Percentiles rank a stretch among this genome's conserved stretches.
phyloP scores from a whole-genome alignment of 2,797 vertebrate genomes.

The Molossus molossus region DNA sequence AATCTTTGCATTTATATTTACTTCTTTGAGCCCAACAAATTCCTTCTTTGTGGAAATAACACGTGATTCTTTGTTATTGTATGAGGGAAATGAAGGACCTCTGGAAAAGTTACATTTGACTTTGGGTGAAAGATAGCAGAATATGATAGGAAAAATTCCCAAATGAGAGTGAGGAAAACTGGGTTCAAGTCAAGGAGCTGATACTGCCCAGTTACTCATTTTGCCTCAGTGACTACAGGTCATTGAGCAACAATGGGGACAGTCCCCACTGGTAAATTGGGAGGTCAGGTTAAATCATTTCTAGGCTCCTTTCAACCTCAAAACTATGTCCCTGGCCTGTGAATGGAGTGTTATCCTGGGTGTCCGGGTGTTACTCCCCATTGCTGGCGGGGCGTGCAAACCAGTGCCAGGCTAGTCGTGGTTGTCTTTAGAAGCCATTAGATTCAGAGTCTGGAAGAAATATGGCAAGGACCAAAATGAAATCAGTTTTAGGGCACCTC shows the following conservation, averaged over 20 bases:
- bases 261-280: background rate
- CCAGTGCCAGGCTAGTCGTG: background rate
- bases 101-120: slow-evolving; percentile 29
- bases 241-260: background rate
- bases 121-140: background rate
- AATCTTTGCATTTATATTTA: slow-evolving; percentile 53
- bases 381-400: background rate
- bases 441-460: background rate
- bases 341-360: background rate
- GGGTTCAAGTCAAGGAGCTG: background rate
- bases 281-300: background rate
- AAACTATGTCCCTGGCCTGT: background rate
- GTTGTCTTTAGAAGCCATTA: background rate
- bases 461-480: slow-evolving; percentile 7
- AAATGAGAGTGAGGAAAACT: background rate
- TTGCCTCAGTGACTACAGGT: background rate
- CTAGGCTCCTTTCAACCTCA: background rate
- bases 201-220: background rate
- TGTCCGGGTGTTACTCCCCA: background rate
- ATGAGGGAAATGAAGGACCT: background rate
- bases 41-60: slow-evolving; percentile 51
- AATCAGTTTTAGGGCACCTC: background rate
- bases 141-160: background rate
- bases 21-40: slow-evolving; percentile 22
- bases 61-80: slow-evolving; percentile 1